Conservation (phyloP, 2,113 vertebrate species). For the Bubo scandiacus region DNA sequence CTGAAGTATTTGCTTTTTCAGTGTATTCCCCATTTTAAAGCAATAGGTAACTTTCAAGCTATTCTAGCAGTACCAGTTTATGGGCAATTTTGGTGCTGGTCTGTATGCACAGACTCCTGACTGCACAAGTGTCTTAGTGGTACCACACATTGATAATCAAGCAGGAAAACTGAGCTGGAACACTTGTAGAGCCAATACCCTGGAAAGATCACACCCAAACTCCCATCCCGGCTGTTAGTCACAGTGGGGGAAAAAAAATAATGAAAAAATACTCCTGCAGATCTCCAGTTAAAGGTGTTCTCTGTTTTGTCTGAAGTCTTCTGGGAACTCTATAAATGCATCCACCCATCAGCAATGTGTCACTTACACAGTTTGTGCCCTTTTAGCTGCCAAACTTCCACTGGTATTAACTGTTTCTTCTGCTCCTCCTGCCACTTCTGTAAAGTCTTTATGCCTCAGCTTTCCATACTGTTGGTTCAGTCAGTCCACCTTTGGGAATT, state of each 20-base stretch:
- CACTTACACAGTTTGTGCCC: neutral
- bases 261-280: neutral
- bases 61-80: neutral
- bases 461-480: neutral
- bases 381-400: neutral
- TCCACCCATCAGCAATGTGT: neutral
- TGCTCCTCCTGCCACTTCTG: neutral
- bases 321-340: neutral
- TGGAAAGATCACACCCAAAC: neutral
- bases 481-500: neutral
- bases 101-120: neutral
- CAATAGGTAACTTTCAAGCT: neutral
- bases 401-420: neutral
- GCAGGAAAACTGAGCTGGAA: neutral
- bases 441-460: neutral
- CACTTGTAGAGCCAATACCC: neutral
- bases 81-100: neutral
- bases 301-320: neutral
- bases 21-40: neutral
- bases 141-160: fast-evolving
- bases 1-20: neutral
- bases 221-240: neutral
- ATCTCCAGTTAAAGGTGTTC: neutral
- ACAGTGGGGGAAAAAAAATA: fast-evolving
- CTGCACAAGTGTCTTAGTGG: neutral